A percentile compares a stretch with the other conserved stretches of the same genome.
phyloP scores from a whole-genome alignment of 2,797 vertebrate genomes.

The Spheniscus humboldti region DNA sequence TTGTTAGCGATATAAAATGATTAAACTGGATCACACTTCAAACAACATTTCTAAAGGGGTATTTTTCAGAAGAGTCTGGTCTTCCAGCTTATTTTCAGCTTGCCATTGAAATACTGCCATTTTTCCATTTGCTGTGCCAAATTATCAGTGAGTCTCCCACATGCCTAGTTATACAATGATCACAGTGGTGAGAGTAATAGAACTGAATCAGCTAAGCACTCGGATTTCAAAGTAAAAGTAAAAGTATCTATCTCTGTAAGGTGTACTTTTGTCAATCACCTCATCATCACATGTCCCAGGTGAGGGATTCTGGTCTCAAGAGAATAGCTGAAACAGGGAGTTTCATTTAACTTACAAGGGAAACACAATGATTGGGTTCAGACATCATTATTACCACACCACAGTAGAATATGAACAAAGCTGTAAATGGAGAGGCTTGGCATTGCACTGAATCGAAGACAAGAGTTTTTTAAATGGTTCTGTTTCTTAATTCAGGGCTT shows the following conservation, averaged over 20 bases:
- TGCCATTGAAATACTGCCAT: not conserved
- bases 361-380: not conserved
- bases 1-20: not conserved
- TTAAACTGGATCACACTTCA: not conserved
- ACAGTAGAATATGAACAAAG: not conserved
- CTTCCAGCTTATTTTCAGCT: not conserved
- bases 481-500: not conserved
- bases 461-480: not conserved
- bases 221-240: not conserved
- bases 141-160: not conserved
- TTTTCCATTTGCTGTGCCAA: slow-evolving; percentile 23
- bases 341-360: not conserved
- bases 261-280: not conserved
- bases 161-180: not conserved
- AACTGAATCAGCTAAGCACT: not conserved
- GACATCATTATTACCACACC: not conserved
- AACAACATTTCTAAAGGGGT: not conserved
- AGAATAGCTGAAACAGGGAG: not conserved
- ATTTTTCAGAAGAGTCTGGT: not conserved
- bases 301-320: not conserved
- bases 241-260: slow-evolving; percentile 6
- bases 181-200: not conserved
- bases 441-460: not conserved
- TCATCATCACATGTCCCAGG: not conserved
- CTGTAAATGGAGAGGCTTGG: not conserved